These are phyloP conservation scores for Smutsia gigantea DNA, from an alignment of 2,797 vertebrate species.

Conservation along the genomic window DNA sequence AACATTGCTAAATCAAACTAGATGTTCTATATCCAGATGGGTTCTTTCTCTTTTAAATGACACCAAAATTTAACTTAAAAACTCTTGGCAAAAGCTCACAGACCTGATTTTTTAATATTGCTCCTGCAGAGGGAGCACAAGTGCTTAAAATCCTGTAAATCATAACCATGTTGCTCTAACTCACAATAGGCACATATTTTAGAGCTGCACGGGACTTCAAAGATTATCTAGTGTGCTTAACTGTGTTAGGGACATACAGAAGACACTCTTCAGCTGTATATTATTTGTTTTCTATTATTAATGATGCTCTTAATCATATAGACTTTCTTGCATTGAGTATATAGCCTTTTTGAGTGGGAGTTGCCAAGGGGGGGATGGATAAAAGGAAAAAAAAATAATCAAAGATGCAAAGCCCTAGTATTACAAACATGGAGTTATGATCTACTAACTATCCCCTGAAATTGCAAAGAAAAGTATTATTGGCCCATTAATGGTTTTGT, in stretches of 20 bases:
- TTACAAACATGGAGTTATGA: not conserved
- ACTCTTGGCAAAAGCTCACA: not conserved
- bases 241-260: not conserved
- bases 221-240: not conserved
- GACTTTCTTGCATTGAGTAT: not conserved
- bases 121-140: conserved; percentile 71
- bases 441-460: not conserved
- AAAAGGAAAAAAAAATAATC: not conserved
- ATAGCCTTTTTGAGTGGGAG: not conserved
- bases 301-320: not conserved
- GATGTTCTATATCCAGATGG: conserved; percentile 8
- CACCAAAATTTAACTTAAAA: conserved; percentile 13
- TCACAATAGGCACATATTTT: not conserved
- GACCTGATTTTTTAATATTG: not conserved
- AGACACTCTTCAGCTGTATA: not conserved
- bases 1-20: conserved; percentile 15
- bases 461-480: not conserved
- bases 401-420: not conserved
- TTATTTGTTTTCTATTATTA: not conserved
- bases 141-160: not conserved
- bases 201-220: not conserved
- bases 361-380: not conserved
- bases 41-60: conserved; percentile 1
- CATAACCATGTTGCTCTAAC: not conserved
- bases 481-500: not conserved